Base-by-base conservation (phyloP, 2,888 invertebrate genomes). In the Eurois occulta region DNA sequence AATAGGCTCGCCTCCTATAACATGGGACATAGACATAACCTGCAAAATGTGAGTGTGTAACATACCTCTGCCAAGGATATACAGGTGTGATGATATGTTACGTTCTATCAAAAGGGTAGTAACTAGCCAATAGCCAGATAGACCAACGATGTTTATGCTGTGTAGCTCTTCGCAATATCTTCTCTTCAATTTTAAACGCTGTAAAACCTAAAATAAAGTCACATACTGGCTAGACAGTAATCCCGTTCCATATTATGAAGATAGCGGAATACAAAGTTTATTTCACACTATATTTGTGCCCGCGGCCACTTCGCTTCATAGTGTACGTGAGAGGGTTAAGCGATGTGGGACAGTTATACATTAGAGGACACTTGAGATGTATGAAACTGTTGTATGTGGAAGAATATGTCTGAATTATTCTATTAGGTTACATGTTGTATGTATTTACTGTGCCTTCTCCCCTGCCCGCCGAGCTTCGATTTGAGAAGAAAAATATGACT, bases 231-330 rank as follows among this genome's bases (percentile, higher is more conserved):
- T 55, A 55, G 24, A 72, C 21, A n/a, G 38, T 8, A 18, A 71
- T 66, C n/a, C 46, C 48, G n/a, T 66, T 55, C 8, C 16, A 43
- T 58, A 43, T 28, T 71, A 58, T 58, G 32, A 75, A 80, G 55
- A 72, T 76, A 67, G 43, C 35, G n/a, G 24, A 67, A 70, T 60
- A 71, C 55, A 67, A 75, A 85, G 81, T 72, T 86, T 88, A 88
- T 86, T 87, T 84, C 86, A 85, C 86, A 87, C 88, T 87, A 88
- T 91, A 89, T 90, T 90, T 89, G 83, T 85, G 81, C 88, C 80
- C 46, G 80, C 58, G 80, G 84, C 85, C 84, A 87, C 86, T 89
- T 74, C 87, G 81, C 84, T 89, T 88, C 85, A 86, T 87, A 82
- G 86, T 60, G 85, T 75, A 91, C 91, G 91, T 91, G 91, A 89